Base-by-base conservation (phyloP, 2,113 vertebrate genomes). In the Phalacrocorax aristotelis region DNA sequence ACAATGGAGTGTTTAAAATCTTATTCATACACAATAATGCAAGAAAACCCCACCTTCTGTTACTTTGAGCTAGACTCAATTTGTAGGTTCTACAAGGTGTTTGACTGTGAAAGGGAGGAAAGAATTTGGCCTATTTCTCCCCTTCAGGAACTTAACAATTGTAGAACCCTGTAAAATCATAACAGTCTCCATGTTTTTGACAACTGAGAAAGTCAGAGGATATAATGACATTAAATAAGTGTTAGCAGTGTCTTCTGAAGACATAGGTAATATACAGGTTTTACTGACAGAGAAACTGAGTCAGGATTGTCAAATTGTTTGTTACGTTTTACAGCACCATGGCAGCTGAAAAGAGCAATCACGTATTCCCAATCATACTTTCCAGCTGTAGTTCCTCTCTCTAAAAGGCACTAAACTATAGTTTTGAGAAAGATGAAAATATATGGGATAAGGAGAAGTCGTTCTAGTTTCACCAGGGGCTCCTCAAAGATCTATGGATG, bases 351-450 rank as follows among this genome's bases (percentile, higher is more conserved):
- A 89, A 87, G 54, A 89, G 22, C 61, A 52, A 44, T 69, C 48
- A 46, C 34, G 20, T 89, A 75, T 81, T 58, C 52, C 44, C 30
- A 78, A 18, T 91, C 44, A 32, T 38, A 46, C 80, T 93, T 93
- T 72, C 52, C 75, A 82, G 44, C n/a, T 68, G 42, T 85, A 83
- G 71, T 10, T 84, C 25, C 25, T 72, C 57, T 95, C 23, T 93
- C 65, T 72, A 40, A 87, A 92, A 92, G 23, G 17, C 40, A 82
- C 15, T 68, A 44, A 82, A 48, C 32, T 68, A 18, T 27, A 82
- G 77, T 70, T 95, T 71, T 91, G 70, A 92, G 65, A 89, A 95
- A 83, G 72, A 72, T 60, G 86, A 95, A 95, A 89, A 82, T 78
- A 64, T 21, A 23, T 42, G 34, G 57, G 30, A 72, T 76, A 89